Evolutionary conservation across 2,888 invertebrate species (phyloP).

Genomic region (Gari tellinella): DNA sequence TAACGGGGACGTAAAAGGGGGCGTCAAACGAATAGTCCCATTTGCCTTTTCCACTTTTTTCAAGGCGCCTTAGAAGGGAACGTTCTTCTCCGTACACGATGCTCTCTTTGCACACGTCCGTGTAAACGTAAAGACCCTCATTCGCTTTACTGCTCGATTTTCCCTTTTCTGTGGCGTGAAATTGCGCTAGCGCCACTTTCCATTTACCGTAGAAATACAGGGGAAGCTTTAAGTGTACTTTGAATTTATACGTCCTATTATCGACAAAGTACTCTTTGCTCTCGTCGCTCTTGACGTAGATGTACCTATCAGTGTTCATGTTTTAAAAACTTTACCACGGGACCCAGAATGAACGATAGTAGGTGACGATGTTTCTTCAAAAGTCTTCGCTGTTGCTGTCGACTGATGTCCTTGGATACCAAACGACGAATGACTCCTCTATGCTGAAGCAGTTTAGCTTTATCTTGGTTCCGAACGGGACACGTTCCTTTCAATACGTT

Average conservation of each 20-base stretch:
- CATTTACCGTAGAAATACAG: constrained; percentile 16
- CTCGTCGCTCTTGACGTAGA: constrained; percentile 32
- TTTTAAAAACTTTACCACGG: constrained; percentile 18
- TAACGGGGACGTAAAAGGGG: constrained; percentile 38
- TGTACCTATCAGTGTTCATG: constrained; percentile 16
- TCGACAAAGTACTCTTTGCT: constrained; percentile 18
- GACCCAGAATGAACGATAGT: constrained; percentile 30
- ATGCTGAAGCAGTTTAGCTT: constrained; percentile 31
- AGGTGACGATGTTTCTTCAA: constrained; percentile 30
- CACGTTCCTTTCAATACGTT: constrained; percentile 49
- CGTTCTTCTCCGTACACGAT: constrained; percentile 27
- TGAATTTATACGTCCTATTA: constrained; percentile 15
- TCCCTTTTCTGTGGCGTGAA: constrained; percentile 18
- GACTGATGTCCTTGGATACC: constrained; percentile 29
- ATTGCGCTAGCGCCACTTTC: constrained; percentile 24
- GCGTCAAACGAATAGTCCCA: constrained; percentile 15
- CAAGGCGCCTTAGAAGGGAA: constrained; percentile 10
- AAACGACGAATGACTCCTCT: constrained; percentile 35
- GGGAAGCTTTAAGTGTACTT: constrained; percentile 22
- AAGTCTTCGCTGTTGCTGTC: constrained; percentile 23
- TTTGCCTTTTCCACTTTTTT: constrained; percentile 8
- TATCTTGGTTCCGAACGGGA: constrained; percentile 27
- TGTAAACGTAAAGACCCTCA: constrained; percentile 11
- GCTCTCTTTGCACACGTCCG: constrained; percentile 23
- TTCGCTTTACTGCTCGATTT: constrained; percentile 10